Percentiles rank a stretch among this genome's conserved stretches.
These are phyloP conservation scores for Pantherophis vulpinus DNA, from an alignment of 2,797 vertebrate genomes.

Conservation along the genomic window DNA sequence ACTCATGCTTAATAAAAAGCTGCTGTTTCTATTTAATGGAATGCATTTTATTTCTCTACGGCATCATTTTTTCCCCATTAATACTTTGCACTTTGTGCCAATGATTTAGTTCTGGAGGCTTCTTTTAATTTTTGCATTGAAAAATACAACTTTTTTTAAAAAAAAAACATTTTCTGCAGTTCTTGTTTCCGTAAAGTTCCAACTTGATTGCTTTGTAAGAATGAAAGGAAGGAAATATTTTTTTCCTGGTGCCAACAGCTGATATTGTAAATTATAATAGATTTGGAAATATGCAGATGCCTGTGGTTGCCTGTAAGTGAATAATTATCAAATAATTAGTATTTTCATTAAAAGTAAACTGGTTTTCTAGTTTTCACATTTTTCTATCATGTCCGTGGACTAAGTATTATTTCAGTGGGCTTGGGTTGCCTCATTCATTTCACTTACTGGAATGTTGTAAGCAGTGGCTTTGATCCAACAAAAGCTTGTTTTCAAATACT, in stretches of 20 bases:
- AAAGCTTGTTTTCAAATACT: background rate
- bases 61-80: fast-evolving
- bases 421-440: slow-evolving; percentile 2
- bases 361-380: background rate
- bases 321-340: background rate
- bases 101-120: background rate
- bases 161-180: background rate
- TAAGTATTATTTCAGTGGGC: background rate
- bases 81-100: background rate
- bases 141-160: background rate
- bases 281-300: background rate
- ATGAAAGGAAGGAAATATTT: background rate
- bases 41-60: slow-evolving; percentile 5
- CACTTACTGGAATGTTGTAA: background rate
- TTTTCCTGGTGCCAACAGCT: background rate
- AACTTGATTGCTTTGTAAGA: background rate
- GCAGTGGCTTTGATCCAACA: background rate
- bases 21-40: background rate
- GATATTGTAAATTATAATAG: background rate
- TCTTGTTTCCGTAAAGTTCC: background rate
- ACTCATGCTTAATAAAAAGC: background rate
- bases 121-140: background rate
- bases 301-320: background rate
- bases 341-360: background rate
- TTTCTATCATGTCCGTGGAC: background rate